Evolutionary conservation across 1,140 invertebrate species (phyloP).

Genomic region (Platorchestia sp.): DNA sequence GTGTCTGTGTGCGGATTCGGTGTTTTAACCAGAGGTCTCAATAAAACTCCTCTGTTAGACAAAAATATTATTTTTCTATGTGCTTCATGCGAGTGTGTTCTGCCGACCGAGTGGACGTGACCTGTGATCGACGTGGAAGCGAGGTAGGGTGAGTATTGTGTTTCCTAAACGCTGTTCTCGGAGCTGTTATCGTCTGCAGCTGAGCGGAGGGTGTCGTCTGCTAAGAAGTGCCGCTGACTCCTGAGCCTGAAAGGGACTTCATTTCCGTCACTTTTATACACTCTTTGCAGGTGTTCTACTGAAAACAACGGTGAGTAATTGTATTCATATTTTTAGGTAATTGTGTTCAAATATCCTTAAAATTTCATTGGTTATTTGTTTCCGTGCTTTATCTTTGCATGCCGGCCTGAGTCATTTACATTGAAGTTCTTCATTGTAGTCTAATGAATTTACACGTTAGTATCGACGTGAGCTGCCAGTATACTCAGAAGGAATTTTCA

Average conservation of each 20-base stretch:
- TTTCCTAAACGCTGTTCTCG: not conserved
- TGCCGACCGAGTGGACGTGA: not conserved
- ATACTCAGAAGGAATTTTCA: not conserved
- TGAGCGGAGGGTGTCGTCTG: constrained; percentile 17
- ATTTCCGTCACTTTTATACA: not conserved
- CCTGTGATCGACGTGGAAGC: not conserved
- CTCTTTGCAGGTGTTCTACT: not conserved
- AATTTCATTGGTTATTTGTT: not conserved
- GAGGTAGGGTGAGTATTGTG: constrained; percentile 19
- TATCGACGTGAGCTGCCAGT: not conserved
- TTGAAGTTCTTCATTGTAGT: not conserved
- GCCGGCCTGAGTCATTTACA: not conserved
- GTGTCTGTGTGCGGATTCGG: not conserved
- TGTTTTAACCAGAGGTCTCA: not conserved
- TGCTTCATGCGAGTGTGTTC: not conserved
- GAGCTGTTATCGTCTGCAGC: constrained; percentile 34
- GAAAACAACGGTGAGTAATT: not conserved
- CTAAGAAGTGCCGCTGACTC: not conserved
- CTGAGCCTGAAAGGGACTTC: not conserved
- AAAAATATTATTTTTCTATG: not conserved
- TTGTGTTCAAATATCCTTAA: not conserved
- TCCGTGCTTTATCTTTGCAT: not conserved
- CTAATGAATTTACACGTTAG: not conserved
- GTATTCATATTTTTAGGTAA: not conserved
- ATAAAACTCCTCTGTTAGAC: not conserved